Percentiles rank a stretch among this genome's conserved stretches.
Conservation (phyloP, 2,113 vertebrate species). For the Melospiza georgiana region DNA sequence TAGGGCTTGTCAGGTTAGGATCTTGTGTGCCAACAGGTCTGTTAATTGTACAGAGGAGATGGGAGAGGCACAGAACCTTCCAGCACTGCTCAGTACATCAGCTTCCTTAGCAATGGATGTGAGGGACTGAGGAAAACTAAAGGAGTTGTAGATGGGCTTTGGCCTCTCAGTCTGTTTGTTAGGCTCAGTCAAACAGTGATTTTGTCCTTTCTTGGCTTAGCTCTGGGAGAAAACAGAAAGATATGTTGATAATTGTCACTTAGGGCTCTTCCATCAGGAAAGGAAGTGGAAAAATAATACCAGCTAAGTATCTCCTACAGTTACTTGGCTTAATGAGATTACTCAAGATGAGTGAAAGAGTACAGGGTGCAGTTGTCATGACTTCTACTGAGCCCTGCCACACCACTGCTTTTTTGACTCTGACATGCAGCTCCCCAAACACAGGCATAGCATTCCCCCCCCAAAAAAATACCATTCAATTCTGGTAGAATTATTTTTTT, state of each 20-base stretch:
- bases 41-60: neutral
- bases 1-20: neutral
- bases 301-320: neutral
- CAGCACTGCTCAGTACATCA: neutral
- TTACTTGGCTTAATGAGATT: neutral
- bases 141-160: neutral
- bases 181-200: neutral
- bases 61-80: neutral
- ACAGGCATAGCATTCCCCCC: neutral
- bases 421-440: neutral
- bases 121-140: neutral
- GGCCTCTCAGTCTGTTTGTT: neutral
- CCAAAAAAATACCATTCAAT: fast-evolving
- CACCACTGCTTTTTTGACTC: neutral
- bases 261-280: neutral
- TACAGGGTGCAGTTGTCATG: neutral
- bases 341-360: neutral
- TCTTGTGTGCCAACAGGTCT: neutral
- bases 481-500: neutral
- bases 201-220: neutral
- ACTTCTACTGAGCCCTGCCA: neutral
- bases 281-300: neutral
- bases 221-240: neutral
- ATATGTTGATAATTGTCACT: neutral
- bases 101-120: neutral